Evolutionary conservation across 2,113 vertebrate species (phyloP).

Genomic region (Danionella cerebrum): DNA sequence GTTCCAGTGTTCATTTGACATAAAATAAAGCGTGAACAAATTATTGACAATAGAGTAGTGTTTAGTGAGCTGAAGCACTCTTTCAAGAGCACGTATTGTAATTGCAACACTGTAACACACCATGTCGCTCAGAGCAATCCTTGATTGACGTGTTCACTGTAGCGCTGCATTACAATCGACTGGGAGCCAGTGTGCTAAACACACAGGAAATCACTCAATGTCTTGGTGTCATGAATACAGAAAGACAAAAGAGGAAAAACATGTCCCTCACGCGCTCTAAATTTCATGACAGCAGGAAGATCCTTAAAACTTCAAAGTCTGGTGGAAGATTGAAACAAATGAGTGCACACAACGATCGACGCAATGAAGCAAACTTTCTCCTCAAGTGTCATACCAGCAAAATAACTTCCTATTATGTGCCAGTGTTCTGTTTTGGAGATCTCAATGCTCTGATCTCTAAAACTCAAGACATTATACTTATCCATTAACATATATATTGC

Average conservation of each 20-base stretch:
- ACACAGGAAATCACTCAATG: slow-evolving; percentile 24
- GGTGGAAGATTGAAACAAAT: not conserved
- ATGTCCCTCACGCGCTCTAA: not conserved
- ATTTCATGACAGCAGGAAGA: not conserved
- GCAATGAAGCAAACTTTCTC: not conserved
- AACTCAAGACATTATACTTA: too few species aligned
- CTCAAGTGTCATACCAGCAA: not conserved
- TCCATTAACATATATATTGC: too few species aligned
- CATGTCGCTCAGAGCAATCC: slow-evolving; percentile 25
- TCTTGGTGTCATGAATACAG: slow-evolving; percentile 11
- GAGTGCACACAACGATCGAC: not conserved
- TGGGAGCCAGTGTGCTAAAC: slow-evolving; percentile 38
- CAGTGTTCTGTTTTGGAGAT: not conserved
- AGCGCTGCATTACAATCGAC: slow-evolving; percentile 22
- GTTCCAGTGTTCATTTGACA: not conserved
- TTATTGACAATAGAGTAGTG: slow-evolving; percentile 11
- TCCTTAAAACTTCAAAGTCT: not conserved
- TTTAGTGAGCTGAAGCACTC: slow-evolving; percentile 11
- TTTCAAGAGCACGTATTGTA: slow-evolving; percentile 27
- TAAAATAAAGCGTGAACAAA: not conserved
- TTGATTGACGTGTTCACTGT: slow-evolving; percentile 36
- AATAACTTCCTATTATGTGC: not conserved
- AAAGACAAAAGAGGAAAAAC: slow-evolving; percentile 15
- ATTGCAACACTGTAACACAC: slow-evolving; percentile 36
- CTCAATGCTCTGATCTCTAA: not conserved